Evolutionary conservation across 2,113 vertebrate genomes (phyloP), one percentile per base, ranked within the genome.

Genomic region (Anas platyrhynchos): DNA sequence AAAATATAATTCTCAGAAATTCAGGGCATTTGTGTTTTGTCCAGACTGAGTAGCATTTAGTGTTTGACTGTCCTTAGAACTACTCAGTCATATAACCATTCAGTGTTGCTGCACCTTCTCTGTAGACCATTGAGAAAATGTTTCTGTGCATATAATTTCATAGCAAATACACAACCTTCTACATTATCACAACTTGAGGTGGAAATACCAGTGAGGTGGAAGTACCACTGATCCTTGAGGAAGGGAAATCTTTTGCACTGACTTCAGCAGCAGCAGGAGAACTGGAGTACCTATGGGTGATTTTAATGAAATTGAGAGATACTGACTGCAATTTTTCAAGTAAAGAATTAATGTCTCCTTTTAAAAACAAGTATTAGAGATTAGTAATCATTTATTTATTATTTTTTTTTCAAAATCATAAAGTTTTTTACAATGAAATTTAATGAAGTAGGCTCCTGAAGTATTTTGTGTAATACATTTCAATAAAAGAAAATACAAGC

Each of bases 401-500:
- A 13, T 26, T 59, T 63, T 63, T 63, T 26, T 11, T 63, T 22
- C 36, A 27, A 26, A 91, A 52, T 22, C 58, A 89, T 14, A 22
- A 6, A 56, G 58, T 4, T 56, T 94, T 87, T 66, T 89, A 91
- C 59, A 88, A 34, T 73, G 71, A 77, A 87, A 88, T 58, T 88
- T 83, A 90, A 89, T 89, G 86, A 94, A 89, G 44, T 29, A 50
- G 68, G 32, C 55, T 86, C 50, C 50, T 31, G 46, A 93, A 27
- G 59, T 86, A 85, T 85, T 97, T 80, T 74, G 87, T 88, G 75
- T 50, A 91, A 88, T 74, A 55, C 27, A 83, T 69, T 93, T 93
- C 71, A 94, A 74, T 87, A 77, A 77, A 91, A 88, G 63, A 80
- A 91, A 92, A 65, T 43, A 77, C 34, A 85, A 96, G 63, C 59